Base-by-base conservation (phyloP, 2,113 vertebrate species). In the Helogale parvula region DNA sequence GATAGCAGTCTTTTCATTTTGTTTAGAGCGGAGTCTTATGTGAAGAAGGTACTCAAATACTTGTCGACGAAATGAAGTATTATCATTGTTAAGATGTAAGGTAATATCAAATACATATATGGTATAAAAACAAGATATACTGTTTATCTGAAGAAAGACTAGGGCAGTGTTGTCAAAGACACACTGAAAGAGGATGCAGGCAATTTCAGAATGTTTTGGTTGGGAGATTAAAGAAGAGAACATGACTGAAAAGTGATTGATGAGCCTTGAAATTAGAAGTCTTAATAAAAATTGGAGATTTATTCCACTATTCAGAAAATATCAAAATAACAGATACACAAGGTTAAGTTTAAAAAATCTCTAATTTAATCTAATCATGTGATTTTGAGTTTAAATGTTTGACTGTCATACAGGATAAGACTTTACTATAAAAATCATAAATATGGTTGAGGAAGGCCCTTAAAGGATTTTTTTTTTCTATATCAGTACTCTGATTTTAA, bases 231-330 rank as follows among this genome's bases (percentile, higher is more conserved):
- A 90, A 83, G 10, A 91, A 5, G 29, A 87, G 35, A 89, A 81
- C 0, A 80, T 11, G 90, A 94, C 0, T 60, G 12, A 85, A 88
- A 89, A 79, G 9, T 81, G 25, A 27, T 12, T 31, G 1, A 52
- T 50, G 85, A n/a, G 45, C 60, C 17, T 41, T 93, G 31, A 89
- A 92, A 94, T 68, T 50, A 81, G 15, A 54, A 85, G 77, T 77
- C 63, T 93, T 52, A 93, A 41, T 82, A 88, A 45, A 84, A 84
- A 81, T 0, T 27, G 16, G 33, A 88, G 93, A 29, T 85, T 29
- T 45, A 90, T 88, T 90, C 57, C 81, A 94, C 50, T 83, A 74
- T n/a, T 83, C 57, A 90, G 63, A 97, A 94, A 83, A 95, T 76
- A 71, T 16, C n/a, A 93, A 72, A 63, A 31, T 57, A 76, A 91